Evolutionary conservation across 2,113 vertebrate species (phyloP).

Genomic region (Serinus canaria): DNA sequence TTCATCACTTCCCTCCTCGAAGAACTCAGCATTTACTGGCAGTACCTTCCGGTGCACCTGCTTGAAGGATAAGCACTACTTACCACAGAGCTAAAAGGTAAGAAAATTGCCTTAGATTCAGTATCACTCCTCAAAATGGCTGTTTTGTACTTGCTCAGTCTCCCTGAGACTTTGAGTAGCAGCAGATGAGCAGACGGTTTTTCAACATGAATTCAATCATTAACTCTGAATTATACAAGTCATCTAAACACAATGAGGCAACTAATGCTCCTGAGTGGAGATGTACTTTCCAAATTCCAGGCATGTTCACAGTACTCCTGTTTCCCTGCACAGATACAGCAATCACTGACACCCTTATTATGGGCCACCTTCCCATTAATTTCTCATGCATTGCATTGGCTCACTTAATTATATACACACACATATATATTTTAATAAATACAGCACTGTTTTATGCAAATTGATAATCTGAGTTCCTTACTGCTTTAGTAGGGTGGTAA

Average conservation of each 20-base stretch:
- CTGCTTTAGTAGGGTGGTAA: not conserved
- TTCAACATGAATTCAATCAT: conserved; percentile 38
- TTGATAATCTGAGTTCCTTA: not conserved
- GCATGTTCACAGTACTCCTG: not conserved
- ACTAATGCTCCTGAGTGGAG: not conserved
- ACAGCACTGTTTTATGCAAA: not conserved
- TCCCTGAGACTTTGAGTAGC: not conserved
- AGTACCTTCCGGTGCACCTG: not conserved
- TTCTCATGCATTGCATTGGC: not conserved
- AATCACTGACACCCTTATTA: not conserved
- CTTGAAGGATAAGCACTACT: not conserved
- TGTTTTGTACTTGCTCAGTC: not conserved
- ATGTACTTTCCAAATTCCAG: not conserved
- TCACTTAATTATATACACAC: not conserved
- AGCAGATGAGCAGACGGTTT: conserved; percentile 25
- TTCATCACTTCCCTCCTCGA: not conserved
- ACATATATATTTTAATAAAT: not conserved
- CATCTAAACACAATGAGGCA: conserved; percentile 18
- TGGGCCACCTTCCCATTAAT: not conserved
- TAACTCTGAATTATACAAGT: conserved; percentile 42
- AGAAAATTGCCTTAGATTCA: not conserved
- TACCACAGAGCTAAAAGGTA: not conserved
- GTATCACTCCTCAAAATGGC: not conserved
- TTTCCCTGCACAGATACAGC: not conserved
- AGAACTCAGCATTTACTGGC: not conserved